Evolutionary conservation across 2,113 vertebrate species (phyloP), one percentile per base, ranked within the genome.

Genomic region (Tragulus kanchil): DNA sequence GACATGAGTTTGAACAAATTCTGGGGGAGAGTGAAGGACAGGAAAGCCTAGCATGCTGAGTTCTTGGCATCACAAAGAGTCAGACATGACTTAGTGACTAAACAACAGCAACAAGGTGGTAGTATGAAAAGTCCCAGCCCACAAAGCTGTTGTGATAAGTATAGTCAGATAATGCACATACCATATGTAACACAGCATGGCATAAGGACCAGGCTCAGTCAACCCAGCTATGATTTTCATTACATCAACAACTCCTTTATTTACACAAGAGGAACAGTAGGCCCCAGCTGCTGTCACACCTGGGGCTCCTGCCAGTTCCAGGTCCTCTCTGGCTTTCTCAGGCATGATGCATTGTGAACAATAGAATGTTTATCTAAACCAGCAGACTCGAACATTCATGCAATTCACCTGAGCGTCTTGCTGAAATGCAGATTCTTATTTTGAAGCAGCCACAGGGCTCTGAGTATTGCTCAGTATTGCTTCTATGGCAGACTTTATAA

Each of bases 271-370:
- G 5, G 36, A 42, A 13, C 50, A 5, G 14, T 14, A 6, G 21
- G 9, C 2, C 4, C 3, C 6, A 13, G 23, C 5, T 59, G 11
- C 11, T 62, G 19, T 54, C 31, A 5, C 0, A 0, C 21, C 31
- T 7, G 12, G 42, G 4, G 6, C 11, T 58, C 94, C 84, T 28
- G 25, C 14, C 59, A 85, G 13, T 19, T 50, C 8, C 12, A 6
- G 11, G 21, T 14, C 0, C 14, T 13, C 67, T 58, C 71, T 69
- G 64, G 16, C 12, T 69, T 89, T 59, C 56, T 85, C 28, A 15
- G 71, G 36, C 7, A 19, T 64, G 17, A 3, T 3, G 52, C 75
- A 28, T 5, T 9, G 1, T 26, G 31, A 13, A 7, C 6, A 75
- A 13, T 25, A 81, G 19, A 3, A 3, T 3, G 4, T 31, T 83